Evolutionary conservation across 1,140 invertebrate species (phyloP), one percentile per base, ranked within the genome.

Genomic region (Drosophila leontia): DNA sequence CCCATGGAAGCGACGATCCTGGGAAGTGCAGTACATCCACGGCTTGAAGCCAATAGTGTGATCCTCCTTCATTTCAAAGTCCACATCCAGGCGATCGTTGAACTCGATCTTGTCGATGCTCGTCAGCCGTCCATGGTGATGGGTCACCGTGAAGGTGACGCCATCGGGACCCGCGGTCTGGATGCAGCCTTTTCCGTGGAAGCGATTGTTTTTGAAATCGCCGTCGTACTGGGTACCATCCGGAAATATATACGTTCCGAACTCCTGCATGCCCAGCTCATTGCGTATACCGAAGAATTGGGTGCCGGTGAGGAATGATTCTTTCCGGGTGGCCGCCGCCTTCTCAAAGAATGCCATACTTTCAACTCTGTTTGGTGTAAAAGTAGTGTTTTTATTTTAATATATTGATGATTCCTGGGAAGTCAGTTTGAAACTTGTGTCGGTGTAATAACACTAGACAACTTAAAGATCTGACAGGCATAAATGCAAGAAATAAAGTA

Each of bases 161-260:
- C 42, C 50, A 5, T 57, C 29, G 0, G 81, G 67, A 5, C 55
- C 15, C 0, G 67, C 41, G 1, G 78, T 23, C 6, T 58, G 37
- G 1, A 91, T 68, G 15, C 15, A 50, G n/a, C 88, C 88, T 0
- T n/a, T 19, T 3, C 88, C 88, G 17, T 91, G 83, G 26, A 91
- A 91, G 5, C 62, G 65, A 59, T 70, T 72, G 29, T 82, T 68
- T 0, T 23, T 37, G 26, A 91, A 91, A 0, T 69, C 13, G 0
- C 88, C 88, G 26, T 50, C 23, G 15, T 91, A 91, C 11, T 48
- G 56, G 2, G 81, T 75, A 0, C 71, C 84, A 72, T 91, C 82
- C 0, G 88, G 83, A 68, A 58, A 91, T 0, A 23, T 11, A 26
- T 91, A 91, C 2, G 55, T 42, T 2, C 88, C 88, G n/a, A 53